A percentile compares a stretch with the other conserved stretches of the same genome.
Evolutionary conservation across 2,888 invertebrate genomes (phyloP).

Genomic region (Hoplodrina blanda): DNA sequence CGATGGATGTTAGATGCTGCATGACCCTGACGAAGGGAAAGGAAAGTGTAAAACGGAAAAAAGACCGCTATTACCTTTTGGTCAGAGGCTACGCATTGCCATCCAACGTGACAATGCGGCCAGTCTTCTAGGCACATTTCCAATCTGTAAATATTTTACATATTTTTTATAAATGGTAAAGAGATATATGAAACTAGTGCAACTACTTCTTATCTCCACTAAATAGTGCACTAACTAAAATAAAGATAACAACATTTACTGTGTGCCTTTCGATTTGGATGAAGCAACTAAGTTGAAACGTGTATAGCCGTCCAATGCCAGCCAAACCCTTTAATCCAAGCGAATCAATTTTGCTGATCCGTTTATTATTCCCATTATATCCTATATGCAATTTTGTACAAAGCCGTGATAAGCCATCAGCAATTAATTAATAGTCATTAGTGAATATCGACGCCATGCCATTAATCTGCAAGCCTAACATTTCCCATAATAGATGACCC

Average conservation of each 20-base stretch:
- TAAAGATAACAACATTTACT: not conserved
- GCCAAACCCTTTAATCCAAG: conserved; percentile 23
- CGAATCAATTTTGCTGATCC: conserved; percentile 15
- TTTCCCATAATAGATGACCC: conserved; percentile 27
- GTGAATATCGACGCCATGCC: conserved; percentile 8
- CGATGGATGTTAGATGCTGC: not conserved
- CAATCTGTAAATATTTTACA: too few species aligned
- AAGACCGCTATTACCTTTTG: too few species aligned
- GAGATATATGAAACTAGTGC: too few species aligned
- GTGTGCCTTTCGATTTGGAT: not conserved
- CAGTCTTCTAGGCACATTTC: too few species aligned
- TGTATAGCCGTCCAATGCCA: conserved; percentile 4
- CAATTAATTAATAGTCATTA: conserved; percentile 32
- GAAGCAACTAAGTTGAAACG: not conserved
- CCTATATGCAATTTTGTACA: conserved; percentile 15
- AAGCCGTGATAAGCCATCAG: conserved; percentile 12
- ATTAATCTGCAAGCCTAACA: conserved; percentile 31
- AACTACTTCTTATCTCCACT: not conserved
- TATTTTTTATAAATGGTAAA: not conserved
- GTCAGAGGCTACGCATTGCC: too few species aligned
- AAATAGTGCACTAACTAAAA: not conserved
- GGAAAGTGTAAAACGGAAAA: not conserved
- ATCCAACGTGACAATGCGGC: too few species aligned
- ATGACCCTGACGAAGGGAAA: too few species aligned
- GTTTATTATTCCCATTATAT: conserved; percentile 1